Percentiles rank a stretch among this genome's conserved stretches.
These are phyloP conservation scores for Chlorodrepanis virens DNA, from an alignment of 2,113 vertebrate genomes.

Conservation along the genomic window DNA sequence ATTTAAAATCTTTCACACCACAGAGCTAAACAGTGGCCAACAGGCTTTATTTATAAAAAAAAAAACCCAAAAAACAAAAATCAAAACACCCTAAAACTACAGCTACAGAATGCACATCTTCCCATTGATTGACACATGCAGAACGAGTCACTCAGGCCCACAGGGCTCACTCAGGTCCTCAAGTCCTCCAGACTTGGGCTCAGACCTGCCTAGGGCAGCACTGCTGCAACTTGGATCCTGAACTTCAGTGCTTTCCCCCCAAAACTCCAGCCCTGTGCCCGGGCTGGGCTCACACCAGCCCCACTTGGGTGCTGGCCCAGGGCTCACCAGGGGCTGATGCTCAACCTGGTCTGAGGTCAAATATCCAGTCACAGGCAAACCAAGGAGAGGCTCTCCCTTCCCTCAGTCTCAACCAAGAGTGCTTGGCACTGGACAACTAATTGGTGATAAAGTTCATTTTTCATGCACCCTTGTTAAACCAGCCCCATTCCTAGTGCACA, in stretches of 20 bases:
- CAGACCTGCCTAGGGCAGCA: conserved; percentile 39
- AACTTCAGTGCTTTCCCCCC: conserved; percentile 1
- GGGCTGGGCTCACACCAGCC: neutral
- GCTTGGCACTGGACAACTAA: conserved; percentile 46
- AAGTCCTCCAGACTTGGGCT: conserved; percentile 42
- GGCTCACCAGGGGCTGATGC: neutral
- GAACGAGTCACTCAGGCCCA: conserved; percentile 67
- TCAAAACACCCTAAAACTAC: conserved; percentile 79
- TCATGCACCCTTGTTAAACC: neutral
- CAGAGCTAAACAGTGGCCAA: conserved; percentile 71
- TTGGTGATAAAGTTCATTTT: neutral
- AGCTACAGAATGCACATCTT: conserved; percentile 92
- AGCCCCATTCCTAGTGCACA: conserved; percentile 55
- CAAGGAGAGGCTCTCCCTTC: conserved; percentile 5
- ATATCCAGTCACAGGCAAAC: conserved; percentile 23
- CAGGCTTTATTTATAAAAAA: conserved; percentile 64
- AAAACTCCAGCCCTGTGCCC: neutral
- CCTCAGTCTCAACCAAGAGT: conserved; percentile 4
- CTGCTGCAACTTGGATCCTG: conserved; percentile 32
- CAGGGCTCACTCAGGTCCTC: conserved; percentile 37
- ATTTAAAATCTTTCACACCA: conserved; percentile 75
- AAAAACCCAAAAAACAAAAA: neutral
- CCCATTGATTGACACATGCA: conserved; percentile 99
- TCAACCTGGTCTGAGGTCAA: neutral
- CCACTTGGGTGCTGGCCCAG: neutral